These are phyloP conservation scores for Prionailurus viverrinus DNA, from an alignment of 2,113 vertebrate genomes.

Conservation along the genomic window DNA sequence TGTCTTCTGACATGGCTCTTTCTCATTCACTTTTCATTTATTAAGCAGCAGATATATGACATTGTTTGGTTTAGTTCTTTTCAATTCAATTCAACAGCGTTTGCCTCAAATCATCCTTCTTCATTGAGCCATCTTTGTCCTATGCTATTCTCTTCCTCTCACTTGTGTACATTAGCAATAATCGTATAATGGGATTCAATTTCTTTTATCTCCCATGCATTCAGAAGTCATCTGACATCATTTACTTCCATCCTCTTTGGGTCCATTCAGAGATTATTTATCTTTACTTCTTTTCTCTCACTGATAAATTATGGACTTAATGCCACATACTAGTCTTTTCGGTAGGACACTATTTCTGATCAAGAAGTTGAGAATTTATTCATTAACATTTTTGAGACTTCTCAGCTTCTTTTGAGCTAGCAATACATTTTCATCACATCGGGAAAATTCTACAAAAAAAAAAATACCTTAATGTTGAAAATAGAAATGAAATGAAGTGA, in stretches of 20 bases:
- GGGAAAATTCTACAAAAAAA: neutral
- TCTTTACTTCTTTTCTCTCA: conserved; percentile 50
- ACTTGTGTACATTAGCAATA: conserved; percentile 35
- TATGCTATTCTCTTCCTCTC: neutral
- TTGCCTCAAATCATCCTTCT: conserved; percentile 75
- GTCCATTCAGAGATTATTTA: conserved; percentile 40
- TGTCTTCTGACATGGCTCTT: conserved; percentile 72
- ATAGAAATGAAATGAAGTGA: conserved; percentile 7
- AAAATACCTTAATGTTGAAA: neutral
- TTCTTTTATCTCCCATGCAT: conserved; percentile 42
- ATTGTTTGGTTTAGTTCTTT: conserved; percentile 65
- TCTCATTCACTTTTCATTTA: conserved; percentile 71
- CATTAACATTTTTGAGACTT: neutral
- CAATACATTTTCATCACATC: conserved; percentile 1
- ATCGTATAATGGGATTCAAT: conserved; percentile 26
- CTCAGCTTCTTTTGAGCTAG: neutral
- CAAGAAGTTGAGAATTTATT: neutral
- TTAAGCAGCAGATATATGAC: conserved; percentile 70
- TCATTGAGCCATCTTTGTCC: neutral
- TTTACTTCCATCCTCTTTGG: conserved; percentile 35
- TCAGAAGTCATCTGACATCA: conserved; percentile 53
- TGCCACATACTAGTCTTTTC: neutral
- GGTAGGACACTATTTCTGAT: neutral
- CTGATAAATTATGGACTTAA: neutral
- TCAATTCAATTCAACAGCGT: neutral